phyloP scores from a whole-genome alignment of 2,888 invertebrate species.

The Drosophila affinis region DNA sequence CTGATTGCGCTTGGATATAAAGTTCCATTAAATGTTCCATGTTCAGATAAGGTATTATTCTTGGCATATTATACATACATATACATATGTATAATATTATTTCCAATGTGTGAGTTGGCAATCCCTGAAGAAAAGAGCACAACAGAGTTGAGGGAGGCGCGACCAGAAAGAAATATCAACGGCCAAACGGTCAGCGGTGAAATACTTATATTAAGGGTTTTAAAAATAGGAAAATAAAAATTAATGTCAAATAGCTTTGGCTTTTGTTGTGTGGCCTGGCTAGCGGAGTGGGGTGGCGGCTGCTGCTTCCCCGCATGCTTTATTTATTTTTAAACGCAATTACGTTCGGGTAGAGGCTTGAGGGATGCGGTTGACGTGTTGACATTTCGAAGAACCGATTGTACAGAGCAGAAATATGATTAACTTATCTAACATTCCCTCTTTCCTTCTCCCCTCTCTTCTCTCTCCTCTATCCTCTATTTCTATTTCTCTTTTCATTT shows the following conservation, averaged over 20 bases:
- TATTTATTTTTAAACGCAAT: slow-evolving; percentile 77
- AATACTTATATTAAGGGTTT: slow-evolving; percentile 42
- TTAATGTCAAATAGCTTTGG: slow-evolving; percentile 51
- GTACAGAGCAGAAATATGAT: slow-evolving; percentile 60
- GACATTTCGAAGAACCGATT: slow-evolving; percentile 50
- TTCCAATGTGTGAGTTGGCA: neutral
- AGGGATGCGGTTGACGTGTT: slow-evolving; percentile 48
- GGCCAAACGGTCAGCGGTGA: slow-evolving; percentile 30
- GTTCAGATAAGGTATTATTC: no score
- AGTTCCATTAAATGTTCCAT: neutral
- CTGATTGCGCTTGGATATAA: neutral
- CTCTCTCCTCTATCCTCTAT: slow-evolving; percentile 30
- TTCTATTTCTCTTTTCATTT: slow-evolving; percentile 57
- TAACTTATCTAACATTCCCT: slow-evolving; percentile 61
- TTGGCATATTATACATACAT: neutral
- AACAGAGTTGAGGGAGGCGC: slow-evolving; percentile 16
- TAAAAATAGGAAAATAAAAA: slow-evolving; percentile 53
- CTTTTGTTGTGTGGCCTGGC: slow-evolving; percentile 19
- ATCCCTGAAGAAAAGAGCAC: no score
- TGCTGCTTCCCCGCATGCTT: slow-evolving; percentile 35
- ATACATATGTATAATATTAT: neutral
- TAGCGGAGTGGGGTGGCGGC: slow-evolving; percentile 11
- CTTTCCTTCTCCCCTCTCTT: slow-evolving; percentile 29
- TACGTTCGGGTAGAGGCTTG: slow-evolving; percentile 51
- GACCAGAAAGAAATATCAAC: slow-evolving; percentile 20